A percentile compares a stretch with the other conserved stretches of the same genome.
phyloP scores from a whole-genome alignment of 2,797 vertebrate genomes.

The Eulemur mongoz region DNA sequence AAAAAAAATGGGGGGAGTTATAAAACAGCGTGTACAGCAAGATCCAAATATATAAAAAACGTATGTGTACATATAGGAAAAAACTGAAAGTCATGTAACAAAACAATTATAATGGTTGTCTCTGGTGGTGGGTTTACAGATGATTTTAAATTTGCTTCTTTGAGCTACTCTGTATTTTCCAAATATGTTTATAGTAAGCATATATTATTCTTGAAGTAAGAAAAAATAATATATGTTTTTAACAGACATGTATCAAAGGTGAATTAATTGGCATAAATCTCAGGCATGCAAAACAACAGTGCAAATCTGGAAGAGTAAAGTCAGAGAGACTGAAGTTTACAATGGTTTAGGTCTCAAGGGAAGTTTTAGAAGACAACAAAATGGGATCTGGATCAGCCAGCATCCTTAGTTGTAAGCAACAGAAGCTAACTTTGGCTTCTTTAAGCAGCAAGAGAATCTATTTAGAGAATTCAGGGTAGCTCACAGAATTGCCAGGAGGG shows the following conservation, averaged over 20 bases:
- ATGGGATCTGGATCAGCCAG: not conserved
- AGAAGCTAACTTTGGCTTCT: not conserved
- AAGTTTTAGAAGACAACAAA: not conserved
- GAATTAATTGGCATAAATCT: not conserved
- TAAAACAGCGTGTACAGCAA: not conserved
- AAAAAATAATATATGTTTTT: not conserved
- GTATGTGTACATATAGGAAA: not conserved
- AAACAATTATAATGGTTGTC: not conserved
- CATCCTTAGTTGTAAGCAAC: not conserved
- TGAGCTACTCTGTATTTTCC: not conserved
- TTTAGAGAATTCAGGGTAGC: not conserved
- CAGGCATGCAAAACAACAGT: not conserved
- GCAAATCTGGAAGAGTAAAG: not conserved
- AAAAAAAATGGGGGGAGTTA: not conserved
- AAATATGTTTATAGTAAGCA: not conserved
- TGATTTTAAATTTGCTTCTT: slow-evolving; percentile 38
- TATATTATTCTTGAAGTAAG: not conserved
- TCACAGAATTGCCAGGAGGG: not conserved
- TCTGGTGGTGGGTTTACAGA: slow-evolving; percentile 14
- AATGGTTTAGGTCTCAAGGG: not conserved
- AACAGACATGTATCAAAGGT: not conserved
- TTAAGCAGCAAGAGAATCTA: not conserved
- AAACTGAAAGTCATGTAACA: not conserved
- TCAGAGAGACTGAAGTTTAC: not conserved
- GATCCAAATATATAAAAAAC: not conserved